Conservation (phyloP, 1,140 invertebrate genomes). For the Choristoneura fumiferana region DNA sequence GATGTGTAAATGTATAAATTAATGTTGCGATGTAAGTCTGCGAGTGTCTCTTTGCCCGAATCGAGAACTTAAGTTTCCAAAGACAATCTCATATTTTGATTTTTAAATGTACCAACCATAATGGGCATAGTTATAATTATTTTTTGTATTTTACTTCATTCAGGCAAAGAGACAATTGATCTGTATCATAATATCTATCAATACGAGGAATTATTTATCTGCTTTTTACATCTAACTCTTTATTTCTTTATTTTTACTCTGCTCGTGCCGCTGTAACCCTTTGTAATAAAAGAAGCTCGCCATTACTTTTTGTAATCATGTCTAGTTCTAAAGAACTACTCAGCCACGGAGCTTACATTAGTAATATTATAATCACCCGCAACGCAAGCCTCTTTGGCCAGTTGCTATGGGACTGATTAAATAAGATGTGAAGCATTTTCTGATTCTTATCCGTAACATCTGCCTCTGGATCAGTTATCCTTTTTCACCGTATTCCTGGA, state of each 20-base stretch:
- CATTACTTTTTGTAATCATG: no score
- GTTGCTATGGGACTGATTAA: no score
- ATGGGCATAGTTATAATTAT: background rate
- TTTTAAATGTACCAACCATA: conserved; percentile 1
- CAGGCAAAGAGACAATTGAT: conserved; percentile 50
- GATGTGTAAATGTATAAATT: conserved; percentile 70
- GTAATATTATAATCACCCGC: no score
- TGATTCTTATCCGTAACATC: no score
- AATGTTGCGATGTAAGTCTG: conserved; percentile 52
- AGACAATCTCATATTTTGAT: conserved; percentile 7
- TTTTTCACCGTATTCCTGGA: no score
- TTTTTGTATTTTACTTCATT: conserved; percentile 32
- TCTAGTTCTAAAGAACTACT: no score
- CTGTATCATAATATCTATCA: conserved; percentile 57
- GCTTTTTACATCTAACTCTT: conserved; percentile 66
- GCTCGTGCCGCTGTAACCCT: conserved; percentile 28
- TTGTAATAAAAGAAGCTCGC: no score
- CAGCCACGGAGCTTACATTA: no score
- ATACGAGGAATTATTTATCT: conserved; percentile 66
- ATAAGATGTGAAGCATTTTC: no score
- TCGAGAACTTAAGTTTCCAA: conserved; percentile 1
- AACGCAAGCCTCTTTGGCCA: no score
- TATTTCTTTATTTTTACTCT: conserved; percentile 58
- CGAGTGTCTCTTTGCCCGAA: conserved; percentile 52
- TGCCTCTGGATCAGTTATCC: no score